Evolutionary conservation across 2,888 invertebrate species (phyloP).

Genomic region (Lamellibrachia columna): DNA sequence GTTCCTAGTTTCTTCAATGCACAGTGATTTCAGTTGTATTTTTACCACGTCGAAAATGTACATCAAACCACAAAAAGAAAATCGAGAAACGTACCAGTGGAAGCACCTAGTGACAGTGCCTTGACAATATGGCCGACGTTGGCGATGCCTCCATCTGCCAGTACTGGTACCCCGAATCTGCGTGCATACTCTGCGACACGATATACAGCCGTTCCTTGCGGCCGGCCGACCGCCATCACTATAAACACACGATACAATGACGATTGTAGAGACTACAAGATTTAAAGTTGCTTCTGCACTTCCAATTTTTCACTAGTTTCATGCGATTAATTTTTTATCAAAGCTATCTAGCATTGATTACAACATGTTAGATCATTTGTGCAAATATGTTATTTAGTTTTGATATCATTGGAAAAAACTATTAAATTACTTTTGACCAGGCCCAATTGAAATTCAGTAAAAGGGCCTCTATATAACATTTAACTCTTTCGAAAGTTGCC

Average conservation of each 20-base stretch:
- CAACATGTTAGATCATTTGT: too few relatives aligned
- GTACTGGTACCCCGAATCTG: conserved; percentile 90
- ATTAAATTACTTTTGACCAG: too few relatives aligned
- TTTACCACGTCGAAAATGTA: background rate
- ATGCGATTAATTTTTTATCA: too few relatives aligned
- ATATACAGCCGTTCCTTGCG: conserved; percentile 97
- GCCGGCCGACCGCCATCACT: conserved; percentile 98
- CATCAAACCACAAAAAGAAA: background rate
- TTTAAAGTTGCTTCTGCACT: too few relatives aligned
- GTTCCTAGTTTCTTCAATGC: background rate
- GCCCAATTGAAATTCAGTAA: too few relatives aligned
- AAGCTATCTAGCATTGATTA: too few relatives aligned
- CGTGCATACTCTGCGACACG: conserved; percentile 92
- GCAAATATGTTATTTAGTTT: too few relatives aligned
- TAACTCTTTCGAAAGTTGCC: too few relatives aligned
- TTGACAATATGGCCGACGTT: conserved; percentile 97
- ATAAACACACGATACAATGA: conserved; percentile 55
- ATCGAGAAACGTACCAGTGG: conserved; percentile 72
- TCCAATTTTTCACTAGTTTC: too few relatives aligned
- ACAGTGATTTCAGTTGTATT: background rate
- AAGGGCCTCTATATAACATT: too few relatives aligned
- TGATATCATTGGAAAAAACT: too few relatives aligned
- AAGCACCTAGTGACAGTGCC: conserved; percentile 90
- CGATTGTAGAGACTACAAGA: too few relatives aligned
- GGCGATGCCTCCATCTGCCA: conserved; percentile 98